phyloP scores from a whole-genome alignment of 2,888 invertebrate species.

The Helobdella robusta region DNA sequence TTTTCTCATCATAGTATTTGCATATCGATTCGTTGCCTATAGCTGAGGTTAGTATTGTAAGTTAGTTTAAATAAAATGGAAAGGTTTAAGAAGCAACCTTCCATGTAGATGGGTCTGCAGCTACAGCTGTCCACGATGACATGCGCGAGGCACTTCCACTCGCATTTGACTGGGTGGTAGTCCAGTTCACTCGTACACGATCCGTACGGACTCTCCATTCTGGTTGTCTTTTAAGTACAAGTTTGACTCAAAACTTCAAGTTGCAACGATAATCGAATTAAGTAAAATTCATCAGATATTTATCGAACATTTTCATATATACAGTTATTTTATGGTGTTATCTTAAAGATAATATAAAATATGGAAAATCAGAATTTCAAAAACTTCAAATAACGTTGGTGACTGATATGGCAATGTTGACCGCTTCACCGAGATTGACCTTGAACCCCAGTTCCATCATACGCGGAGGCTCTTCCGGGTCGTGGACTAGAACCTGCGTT shows the following conservation, averaged over 20 bases:
- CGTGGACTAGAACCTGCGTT: constrained; percentile 12
- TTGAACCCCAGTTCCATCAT: neutral
- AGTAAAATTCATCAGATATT: too few relatives aligned
- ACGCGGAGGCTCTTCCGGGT: neutral
- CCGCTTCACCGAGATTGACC: neutral
- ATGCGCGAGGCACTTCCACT: neutral
- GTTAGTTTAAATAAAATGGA: too few relatives aligned
- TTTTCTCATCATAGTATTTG: too few relatives aligned
- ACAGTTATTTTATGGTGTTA: neutral
- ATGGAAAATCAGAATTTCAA: neutral
- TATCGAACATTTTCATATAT: neutral
- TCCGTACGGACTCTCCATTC: constrained; percentile 15
- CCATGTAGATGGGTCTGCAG: constrained; percentile 5
- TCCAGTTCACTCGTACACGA: neutral
- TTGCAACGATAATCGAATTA: too few relatives aligned
- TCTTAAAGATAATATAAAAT: neutral
- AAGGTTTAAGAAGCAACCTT: too few relatives aligned
- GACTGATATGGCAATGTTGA: neutral
- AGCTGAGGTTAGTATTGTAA: too few relatives aligned
- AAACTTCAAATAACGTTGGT: neutral
- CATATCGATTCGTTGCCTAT: too few relatives aligned
- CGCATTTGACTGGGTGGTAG: constrained; percentile 16
- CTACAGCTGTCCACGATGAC: neutral
- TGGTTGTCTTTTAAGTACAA: too few relatives aligned
- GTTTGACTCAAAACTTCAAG: too few relatives aligned